Evolutionary conservation across 2,888 invertebrate genomes (phyloP), one percentile per base, ranked within the genome.

Genomic region (Scaptodrosophila latifasciaeformis): DNA sequence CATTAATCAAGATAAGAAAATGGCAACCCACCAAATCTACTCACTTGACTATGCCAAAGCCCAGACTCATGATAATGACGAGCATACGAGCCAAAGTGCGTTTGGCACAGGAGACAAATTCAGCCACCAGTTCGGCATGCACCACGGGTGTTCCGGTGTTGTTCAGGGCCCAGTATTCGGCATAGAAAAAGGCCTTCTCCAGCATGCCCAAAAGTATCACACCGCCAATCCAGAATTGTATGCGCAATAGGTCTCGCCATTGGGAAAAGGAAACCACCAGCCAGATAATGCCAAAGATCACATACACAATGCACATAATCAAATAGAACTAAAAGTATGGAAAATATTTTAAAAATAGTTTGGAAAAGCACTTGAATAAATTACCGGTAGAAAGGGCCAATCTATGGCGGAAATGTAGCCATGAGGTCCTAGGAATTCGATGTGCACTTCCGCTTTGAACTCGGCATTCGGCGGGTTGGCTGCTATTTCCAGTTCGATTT

Each of bases 161-260:
- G 82, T 94, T 93, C 47, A 94, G 89, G 46, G 90, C 91, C 70
- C 92, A 91, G 86, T 94, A 97, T 72, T 97, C 96, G 0, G 93
- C 95, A 82, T 96, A 95, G 86, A 95, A 97, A 0, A 95, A 93
- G 2, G 97, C 96, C 83, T 92, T 93, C 86, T 94, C 94, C 27
- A 94, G 81, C 93, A 94, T 93, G 37, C 96, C 95, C 1, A 96
- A 87, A 9, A 96, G 86, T 51, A 96, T 95, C 9, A 96, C 96
- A 21, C 91, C 96, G 4, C 96, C 96, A 82, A 98, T 96, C 96
- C 97, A 97, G 87, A 96, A 97, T 88, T 98, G 97, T 37, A 97
- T 93, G 27, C 96, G 89, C 47, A 97, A 88, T 17, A 97, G 87
- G 85, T 97, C 97, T 34, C 94, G 89, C 96, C 96, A 97, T 86